Percentiles rank a stretch among this genome's conserved stretches.
These are phyloP conservation scores for Leptonema lineaticorne DNA, from an alignment of 1,140 invertebrate species.

Conservation along the genomic window DNA sequence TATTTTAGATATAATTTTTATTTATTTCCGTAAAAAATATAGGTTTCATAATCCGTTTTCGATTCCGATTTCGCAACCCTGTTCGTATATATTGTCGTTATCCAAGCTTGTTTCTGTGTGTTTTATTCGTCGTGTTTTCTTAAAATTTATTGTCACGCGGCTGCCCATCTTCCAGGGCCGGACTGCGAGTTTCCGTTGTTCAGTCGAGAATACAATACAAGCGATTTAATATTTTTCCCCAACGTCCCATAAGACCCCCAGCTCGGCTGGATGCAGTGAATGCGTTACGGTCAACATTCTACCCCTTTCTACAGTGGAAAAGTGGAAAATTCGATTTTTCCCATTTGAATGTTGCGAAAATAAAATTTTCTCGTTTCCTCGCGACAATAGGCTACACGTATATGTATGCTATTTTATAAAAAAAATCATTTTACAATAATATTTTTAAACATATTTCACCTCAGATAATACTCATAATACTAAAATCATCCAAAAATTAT, in stretches of 20 bases:
- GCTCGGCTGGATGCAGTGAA: not conserved
- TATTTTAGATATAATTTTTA: no score
- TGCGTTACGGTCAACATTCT: not conserved
- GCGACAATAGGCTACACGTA: no score
- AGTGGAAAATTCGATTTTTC: not conserved
- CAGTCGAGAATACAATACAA: not conserved
- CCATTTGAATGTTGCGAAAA: no score
- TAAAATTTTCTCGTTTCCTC: no score
- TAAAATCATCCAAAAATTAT: no score
- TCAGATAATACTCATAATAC: no score
- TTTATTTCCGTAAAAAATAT: not conserved
- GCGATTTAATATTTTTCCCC: slow-evolving; percentile 22
- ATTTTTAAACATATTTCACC: no score
- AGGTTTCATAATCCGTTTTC: not conserved
- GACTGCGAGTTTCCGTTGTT: slow-evolving; percentile 1
- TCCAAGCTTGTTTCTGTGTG: no score
- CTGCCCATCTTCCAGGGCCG: slow-evolving; percentile 2
- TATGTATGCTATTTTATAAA: no score
- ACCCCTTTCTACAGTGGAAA: no score
- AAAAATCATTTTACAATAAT: no score
- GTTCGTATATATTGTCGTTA: not conserved
- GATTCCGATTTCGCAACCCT: not conserved
- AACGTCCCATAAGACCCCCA: not conserved
- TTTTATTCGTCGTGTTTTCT: slow-evolving; percentile 1
- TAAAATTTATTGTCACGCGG: slow-evolving; percentile 13